A percentile compares a stretch with the other conserved stretches of the same genome.
Evolutionary conservation across 2,113 vertebrate species (phyloP).

Genomic region (Rhabdomys dilectus): DNA sequence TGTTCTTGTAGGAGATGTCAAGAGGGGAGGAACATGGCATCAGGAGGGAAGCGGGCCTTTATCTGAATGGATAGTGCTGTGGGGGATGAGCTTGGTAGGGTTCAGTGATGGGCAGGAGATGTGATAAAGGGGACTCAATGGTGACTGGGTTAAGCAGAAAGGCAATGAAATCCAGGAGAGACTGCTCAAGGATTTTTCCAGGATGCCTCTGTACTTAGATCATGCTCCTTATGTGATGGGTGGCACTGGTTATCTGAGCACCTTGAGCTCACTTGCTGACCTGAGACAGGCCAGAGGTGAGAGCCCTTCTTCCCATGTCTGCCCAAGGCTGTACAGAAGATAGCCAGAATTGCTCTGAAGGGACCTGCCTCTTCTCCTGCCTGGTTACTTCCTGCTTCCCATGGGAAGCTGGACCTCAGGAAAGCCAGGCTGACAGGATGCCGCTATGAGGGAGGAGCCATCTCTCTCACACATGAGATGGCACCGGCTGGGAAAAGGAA

Average conservation of each 20-base stretch:
- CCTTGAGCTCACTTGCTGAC: background rate
- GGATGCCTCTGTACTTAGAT: background rate
- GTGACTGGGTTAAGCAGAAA: background rate
- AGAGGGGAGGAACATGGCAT: background rate
- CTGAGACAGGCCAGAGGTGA: background rate
- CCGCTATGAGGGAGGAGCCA: background rate
- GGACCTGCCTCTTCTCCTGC: background rate
- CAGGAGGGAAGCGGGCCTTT: background rate
- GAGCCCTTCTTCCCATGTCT: background rate
- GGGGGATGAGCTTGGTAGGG: background rate
- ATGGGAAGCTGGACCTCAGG: constrained; percentile 13
- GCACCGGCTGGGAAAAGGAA: background rate
- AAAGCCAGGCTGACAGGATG: constrained; percentile 8
- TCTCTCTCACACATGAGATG: background rate
- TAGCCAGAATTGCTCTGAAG: background rate
- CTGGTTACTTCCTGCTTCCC: constrained; percentile 35
- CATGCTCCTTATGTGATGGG: background rate
- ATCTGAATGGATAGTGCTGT: background rate
- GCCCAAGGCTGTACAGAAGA: background rate
- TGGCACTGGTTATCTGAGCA: background rate
- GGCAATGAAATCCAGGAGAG: background rate
- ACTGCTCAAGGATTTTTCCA: background rate
- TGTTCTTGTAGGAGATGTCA: background rate
- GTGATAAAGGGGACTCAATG: background rate
- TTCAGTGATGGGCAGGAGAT: background rate